phyloP scores from a whole-genome alignment of 2,113 vertebrate species.

The Irena cyanogastra region DNA sequence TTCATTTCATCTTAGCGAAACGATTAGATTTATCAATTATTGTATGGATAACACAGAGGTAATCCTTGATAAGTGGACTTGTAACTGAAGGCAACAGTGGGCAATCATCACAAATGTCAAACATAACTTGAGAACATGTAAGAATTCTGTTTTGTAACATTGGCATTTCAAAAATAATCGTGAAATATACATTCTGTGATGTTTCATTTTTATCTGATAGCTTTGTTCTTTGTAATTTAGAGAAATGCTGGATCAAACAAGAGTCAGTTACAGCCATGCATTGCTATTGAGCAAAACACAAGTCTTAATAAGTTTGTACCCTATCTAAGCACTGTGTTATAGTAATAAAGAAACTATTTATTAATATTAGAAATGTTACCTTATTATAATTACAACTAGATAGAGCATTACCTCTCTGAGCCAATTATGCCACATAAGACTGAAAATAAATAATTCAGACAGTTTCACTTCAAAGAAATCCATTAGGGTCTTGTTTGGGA shows the following conservation, averaged over 20 bases:
- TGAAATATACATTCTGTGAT: not conserved
- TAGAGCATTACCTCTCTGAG: not conserved
- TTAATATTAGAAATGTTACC: constrained; percentile 42
- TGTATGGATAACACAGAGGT: not conserved
- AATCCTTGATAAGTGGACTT: constrained; percentile 30
- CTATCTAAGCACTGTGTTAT: not conserved
- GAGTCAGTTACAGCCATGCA: constrained; percentile 11
- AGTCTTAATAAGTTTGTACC: constrained; percentile 8
- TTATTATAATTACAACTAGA: constrained; percentile 50
- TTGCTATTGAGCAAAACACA: constrained; percentile 32
- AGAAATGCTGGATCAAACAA: constrained; percentile 39
- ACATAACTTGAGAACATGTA: not conserved
- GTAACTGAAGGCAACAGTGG: not conserved
- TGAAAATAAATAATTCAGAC: constrained; percentile 36
- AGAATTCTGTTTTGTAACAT: not conserved
- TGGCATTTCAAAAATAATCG: constrained; percentile 33
- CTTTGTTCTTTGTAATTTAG: constrained; percentile 54
- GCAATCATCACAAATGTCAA: not conserved
- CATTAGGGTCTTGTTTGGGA: constrained; percentile 5
- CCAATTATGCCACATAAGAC: not conserved
- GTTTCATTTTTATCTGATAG: constrained; percentile 41
- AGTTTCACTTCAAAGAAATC: constrained; percentile 42
- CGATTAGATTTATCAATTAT: constrained; percentile 12
- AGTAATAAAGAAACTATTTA: constrained; percentile 21
- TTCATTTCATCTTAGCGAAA: constrained; percentile 18